phyloP scores from a whole-genome alignment of 2,797 vertebrate genomes.

The Nasua narica region DNA sequence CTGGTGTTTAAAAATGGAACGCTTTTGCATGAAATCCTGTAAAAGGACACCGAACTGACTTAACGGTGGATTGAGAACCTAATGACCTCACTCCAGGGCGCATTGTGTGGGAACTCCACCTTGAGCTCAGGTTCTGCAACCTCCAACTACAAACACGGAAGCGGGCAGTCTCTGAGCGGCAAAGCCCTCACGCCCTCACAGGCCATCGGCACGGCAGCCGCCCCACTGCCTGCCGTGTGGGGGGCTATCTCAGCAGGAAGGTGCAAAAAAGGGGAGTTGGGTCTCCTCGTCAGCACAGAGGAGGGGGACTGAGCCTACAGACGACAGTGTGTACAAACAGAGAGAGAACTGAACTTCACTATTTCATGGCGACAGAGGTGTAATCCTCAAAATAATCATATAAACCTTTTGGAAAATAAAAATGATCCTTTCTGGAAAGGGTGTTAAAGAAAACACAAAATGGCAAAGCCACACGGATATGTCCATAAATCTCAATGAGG shows the following conservation, averaged over 20 bases:
- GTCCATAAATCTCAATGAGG: slow-evolving; percentile 32
- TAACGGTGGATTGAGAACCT: neutral
- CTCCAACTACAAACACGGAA: neutral
- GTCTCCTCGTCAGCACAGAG: neutral
- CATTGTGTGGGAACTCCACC: neutral
- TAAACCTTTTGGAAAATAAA: slow-evolving; percentile 44
- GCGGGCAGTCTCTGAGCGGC: neutral
- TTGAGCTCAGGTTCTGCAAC: neutral
- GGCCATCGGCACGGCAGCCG: neutral
- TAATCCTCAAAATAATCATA: slow-evolving; percentile 11
- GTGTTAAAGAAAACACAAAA: slow-evolving; percentile 61
- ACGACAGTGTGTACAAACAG: slow-evolving; percentile 45
- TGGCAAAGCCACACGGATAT: slow-evolving; percentile 69
- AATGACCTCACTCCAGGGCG: neutral
- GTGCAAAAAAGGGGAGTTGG: neutral
- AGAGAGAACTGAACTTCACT: slow-evolving; percentile 14
- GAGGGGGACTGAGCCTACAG: slow-evolving; percentile 22
- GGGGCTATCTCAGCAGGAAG: neutral
- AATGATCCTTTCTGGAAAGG: slow-evolving; percentile 23
- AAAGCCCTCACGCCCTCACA: neutral
- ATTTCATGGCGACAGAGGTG: neutral
- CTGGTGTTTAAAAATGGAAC: slow-evolving; percentile 53
- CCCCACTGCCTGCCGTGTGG: rapidly evolving
- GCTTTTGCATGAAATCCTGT: slow-evolving; percentile 33
- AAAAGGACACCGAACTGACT: slow-evolving; percentile 11